phyloP scores from a whole-genome alignment of 2,113 vertebrate species.

The Aptenodytes patagonicus region DNA sequence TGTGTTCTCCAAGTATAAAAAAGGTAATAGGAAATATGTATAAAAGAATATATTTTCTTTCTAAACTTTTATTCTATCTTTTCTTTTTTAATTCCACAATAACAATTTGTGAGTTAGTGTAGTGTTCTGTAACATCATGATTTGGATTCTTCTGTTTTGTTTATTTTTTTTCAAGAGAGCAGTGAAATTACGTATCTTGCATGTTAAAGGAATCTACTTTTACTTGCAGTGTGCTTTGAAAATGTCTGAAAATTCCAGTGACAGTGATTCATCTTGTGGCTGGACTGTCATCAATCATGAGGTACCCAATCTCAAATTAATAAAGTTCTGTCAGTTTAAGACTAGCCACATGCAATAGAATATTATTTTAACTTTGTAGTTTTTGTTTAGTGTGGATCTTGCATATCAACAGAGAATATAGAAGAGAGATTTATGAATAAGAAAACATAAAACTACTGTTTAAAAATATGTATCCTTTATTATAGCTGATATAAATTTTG shows the following conservation, averaged over 20 bases:
- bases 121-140: not conserved
- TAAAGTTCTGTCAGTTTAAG: not conserved
- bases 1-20: not conserved
- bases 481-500: not conserved
- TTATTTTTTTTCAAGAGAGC: not conserved
- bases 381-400: not conserved
- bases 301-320: conserved; percentile 69
- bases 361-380: not conserved
- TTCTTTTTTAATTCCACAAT: not conserved
- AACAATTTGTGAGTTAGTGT: not conserved
- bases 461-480: not conserved
- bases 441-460: not conserved
- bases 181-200: not conserved
- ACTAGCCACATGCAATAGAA: not conserved
- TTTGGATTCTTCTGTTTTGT: not conserved
- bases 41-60: not conserved
- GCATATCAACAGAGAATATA: not conserved
- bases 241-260: conserved; percentile 94
- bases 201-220: not conserved
- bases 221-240: conserved; percentile 67
- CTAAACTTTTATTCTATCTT: not conserved
- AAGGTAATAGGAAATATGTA: not conserved
- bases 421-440: not conserved
- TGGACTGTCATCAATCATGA: conserved; percentile 97
- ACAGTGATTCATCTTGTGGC: conserved; percentile 94